A percentile compares a stretch with the other conserved stretches of the same genome.
phyloP scores from a whole-genome alignment of 2,797 vertebrate genomes.

The Bucorvus abyssinicus region DNA sequence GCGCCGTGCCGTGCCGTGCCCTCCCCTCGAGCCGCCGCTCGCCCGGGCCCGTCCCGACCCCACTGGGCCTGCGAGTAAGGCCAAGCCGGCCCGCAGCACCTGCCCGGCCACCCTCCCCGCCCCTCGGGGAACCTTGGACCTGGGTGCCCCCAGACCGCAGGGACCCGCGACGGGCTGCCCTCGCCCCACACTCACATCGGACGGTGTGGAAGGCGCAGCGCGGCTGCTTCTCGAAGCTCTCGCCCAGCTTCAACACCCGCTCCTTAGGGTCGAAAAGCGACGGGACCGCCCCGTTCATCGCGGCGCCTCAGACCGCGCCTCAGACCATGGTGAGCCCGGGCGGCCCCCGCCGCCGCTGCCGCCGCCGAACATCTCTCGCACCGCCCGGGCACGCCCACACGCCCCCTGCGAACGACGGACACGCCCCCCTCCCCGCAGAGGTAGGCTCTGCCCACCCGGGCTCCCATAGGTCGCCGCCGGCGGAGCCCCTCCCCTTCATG shows the following conservation, averaged over 20 bases:
- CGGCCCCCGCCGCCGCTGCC: neutral
- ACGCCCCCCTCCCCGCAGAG: neutral
- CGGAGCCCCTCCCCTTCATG: rapidly evolving
- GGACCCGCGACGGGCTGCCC: neutral
- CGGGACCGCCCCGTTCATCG: conserved; percentile 87
- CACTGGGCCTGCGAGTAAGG: neutral
- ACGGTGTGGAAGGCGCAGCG: conserved; percentile 95
- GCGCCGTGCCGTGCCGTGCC: neutral
- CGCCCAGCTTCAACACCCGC: conserved; percentile 88
- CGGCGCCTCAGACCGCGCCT: conserved; percentile 36
- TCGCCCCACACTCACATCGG: conserved; percentile 84
- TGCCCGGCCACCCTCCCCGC: neutral
- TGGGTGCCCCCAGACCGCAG: no score
- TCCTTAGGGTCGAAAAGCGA: conserved; percentile 88
- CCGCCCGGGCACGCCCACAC: neutral
- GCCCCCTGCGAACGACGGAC: no score
- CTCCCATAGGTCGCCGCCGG: neutral
- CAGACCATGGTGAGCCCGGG: neutral
- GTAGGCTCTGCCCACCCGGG: neutral
- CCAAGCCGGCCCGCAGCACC: neutral
- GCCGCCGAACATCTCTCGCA: neutral
- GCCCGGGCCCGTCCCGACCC: neutral
- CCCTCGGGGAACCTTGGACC: no score
- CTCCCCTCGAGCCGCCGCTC: neutral
- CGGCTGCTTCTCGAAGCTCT: conserved; percentile 92